A percentile compares a stretch with the other conserved stretches of the same genome.
phyloP scores from a whole-genome alignment of 2,113 vertebrate species.

The Galbula dea region DNA sequence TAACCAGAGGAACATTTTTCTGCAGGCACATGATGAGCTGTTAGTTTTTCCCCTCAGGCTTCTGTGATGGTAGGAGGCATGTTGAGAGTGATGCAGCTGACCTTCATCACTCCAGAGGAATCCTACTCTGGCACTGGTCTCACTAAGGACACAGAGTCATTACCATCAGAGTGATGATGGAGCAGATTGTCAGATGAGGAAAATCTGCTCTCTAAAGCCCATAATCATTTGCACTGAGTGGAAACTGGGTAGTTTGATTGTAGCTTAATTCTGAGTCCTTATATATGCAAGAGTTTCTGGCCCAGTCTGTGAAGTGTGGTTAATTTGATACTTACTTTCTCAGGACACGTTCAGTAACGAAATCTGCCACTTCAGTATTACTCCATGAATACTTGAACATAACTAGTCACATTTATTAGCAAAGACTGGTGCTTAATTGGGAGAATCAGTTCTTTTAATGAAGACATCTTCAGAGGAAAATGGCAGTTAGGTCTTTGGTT shows the following conservation, averaged over 20 bases:
- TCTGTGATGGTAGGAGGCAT: background rate
- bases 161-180: background rate
- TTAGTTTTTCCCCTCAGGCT: background rate
- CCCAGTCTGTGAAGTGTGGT: background rate
- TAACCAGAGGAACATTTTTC: slow-evolving; percentile 28
- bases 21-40: background rate
- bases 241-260: background rate
- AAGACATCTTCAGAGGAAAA: background rate
- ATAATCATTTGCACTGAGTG: background rate
- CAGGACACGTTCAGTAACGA: background rate
- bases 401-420: background rate
- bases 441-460: background rate
- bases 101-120: slow-evolving; percentile 1
- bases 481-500: background rate
- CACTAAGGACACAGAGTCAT: background rate
- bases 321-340: background rate
- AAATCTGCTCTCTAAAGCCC: background rate
- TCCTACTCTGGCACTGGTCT: background rate
- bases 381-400: background rate
- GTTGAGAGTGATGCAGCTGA: slow-evolving; percentile 20
- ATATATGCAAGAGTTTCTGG: background rate
- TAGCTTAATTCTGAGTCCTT: background rate
- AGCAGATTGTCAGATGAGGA: background rate
- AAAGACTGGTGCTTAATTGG: background rate
- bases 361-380: background rate